A percentile compares a stretch with the other conserved stretches of the same genome.
These are phyloP conservation scores for Vanessa cardui DNA, from an alignment of 2,888 invertebrate species.

Conservation along the genomic window DNA sequence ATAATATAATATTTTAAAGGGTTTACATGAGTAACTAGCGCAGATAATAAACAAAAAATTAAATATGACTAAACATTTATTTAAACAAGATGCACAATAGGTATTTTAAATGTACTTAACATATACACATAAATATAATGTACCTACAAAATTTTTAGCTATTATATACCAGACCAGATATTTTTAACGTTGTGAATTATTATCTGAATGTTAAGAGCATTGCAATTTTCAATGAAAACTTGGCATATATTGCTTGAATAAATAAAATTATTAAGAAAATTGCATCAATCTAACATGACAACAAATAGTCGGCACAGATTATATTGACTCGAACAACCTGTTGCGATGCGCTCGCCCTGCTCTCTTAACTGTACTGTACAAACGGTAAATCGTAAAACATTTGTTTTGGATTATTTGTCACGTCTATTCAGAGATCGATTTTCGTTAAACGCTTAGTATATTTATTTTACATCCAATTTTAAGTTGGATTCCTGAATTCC, in stretches of 20 bases:
- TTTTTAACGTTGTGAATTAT: no score
- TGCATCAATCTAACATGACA: neutral
- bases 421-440: neutral
- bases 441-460: neutral
- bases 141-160: neutral
- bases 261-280: neutral
- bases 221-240: no score
- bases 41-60: no score
- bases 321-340: slow-evolving; percentile 48
- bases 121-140: neutral
- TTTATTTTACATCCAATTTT: no score
- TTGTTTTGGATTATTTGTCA: slow-evolving; percentile 42
- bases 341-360: slow-evolving; percentile 47
- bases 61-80: neutral
- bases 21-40: no score
- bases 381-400: slow-evolving; percentile 50
- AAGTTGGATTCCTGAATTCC: no score
- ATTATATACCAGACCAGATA: no score
- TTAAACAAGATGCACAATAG: no score
- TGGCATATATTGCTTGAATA: neutral
- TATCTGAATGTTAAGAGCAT: no score
- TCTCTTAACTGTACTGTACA: slow-evolving; percentile 52
- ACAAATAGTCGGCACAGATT: slow-evolving; percentile 41
- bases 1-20: no score
- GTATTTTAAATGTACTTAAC: no score